Evolutionary conservation across 2,888 invertebrate species (phyloP), one percentile per base, ranked within the genome.

Genomic region (Drosophila niveifrons): DNA sequence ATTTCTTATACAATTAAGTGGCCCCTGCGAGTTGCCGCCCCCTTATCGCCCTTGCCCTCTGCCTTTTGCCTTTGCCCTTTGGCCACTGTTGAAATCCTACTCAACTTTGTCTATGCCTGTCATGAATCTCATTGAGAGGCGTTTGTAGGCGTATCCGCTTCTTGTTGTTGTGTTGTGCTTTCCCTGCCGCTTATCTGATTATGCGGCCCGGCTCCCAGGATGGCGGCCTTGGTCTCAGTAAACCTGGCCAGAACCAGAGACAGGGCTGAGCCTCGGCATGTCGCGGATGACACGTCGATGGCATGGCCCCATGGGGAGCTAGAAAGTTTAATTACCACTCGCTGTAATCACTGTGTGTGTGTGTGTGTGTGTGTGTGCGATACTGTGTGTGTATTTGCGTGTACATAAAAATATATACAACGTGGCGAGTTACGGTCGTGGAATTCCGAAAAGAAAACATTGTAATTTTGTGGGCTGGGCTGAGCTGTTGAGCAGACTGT

Each of bases 261-360:
- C 31, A 6, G 28, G 15, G 3, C 4, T 29, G 15, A 41, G 41
- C 11, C 3, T 46, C 13, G 55, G 43, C 15, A 29, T 43, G 31
- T 15, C 39, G 28, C 52, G 52, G 28, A 79, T 83, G 86, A 88
- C 88, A 80, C 83, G 83, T 79, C 84, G 73, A 78, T 79, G 77
- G 67, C 72, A 69, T 15, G 70, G 68, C 72, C 62, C 84, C 81
- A 53, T 72, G 56, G 72, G 72, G 82, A 89, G 90, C 89, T 87
- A 84, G 80, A 89, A 90, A 91, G 88, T 90, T 91, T 90, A 90
- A 90, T 91, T 90, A 90, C 87, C 88, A 88, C 84, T 82, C 81
- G 59, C 71, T 59, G 80, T 75, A 88, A 88, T 84, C 48, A 64
- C 13, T 63, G 17, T 56, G 31, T 57, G 57, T 67, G 64, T 63